phyloP scores from a whole-genome alignment of 2,113 vertebrate species.

The Vulpes ferrilata region DNA sequence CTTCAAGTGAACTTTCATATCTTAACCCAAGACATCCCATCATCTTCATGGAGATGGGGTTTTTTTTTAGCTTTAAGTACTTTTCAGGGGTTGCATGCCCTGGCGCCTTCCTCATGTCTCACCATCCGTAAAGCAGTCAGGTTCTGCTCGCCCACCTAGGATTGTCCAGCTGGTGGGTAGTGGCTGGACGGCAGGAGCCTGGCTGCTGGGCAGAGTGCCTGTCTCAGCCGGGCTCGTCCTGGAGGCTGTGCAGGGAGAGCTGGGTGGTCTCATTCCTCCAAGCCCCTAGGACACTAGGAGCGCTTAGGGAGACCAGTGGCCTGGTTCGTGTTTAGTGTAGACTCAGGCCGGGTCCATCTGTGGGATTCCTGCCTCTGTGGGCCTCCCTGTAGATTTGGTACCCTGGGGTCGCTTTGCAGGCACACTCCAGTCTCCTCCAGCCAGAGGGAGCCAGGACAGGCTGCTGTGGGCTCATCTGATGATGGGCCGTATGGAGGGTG shows the following conservation, averaged over 20 bases:
- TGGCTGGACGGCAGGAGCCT: accelerated
- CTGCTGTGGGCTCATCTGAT: not conserved
- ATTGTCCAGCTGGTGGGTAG: not conserved
- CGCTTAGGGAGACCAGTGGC: no score
- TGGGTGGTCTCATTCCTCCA: accelerated
- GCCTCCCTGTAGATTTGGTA: accelerated
- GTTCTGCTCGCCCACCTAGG: not conserved
- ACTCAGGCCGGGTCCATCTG: accelerated
- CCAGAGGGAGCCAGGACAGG: no score
- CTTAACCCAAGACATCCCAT: constrained; percentile 63
- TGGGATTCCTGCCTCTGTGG: accelerated
- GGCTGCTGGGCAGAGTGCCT: not conserved
- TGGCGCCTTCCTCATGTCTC: not conserved
- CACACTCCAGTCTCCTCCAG: not conserved
- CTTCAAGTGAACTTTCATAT: constrained; percentile 74
- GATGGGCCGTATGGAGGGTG: not conserved
- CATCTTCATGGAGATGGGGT: constrained; percentile 58
- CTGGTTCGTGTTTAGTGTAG: not conserved
- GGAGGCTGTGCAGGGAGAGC: accelerated
- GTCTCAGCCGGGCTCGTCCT: not conserved
- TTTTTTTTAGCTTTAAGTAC: constrained; percentile 33
- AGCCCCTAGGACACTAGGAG: accelerated
- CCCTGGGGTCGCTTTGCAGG: accelerated
- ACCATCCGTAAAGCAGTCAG: accelerated
- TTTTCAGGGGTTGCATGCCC: not conserved